These are phyloP conservation scores for Trissolcus basalis DNA, from an alignment of 1,140 invertebrate species.

Conservation along the genomic window DNA sequence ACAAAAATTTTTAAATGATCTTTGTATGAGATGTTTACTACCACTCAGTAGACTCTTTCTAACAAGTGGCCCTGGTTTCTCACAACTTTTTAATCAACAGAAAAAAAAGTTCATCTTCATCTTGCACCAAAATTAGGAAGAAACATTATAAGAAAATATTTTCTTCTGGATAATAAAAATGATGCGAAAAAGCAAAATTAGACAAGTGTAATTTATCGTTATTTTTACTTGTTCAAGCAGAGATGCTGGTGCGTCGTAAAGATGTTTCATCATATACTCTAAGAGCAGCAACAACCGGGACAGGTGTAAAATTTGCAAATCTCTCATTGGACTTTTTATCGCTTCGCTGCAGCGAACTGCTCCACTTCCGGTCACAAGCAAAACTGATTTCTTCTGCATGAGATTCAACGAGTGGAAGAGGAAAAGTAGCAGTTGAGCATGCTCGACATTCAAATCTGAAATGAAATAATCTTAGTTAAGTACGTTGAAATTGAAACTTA, in stretches of 20 bases:
- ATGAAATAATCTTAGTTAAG: no score
- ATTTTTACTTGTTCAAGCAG: constrained; percentile 84
- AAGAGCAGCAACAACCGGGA: constrained; percentile 91
- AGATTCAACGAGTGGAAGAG: constrained; percentile 95
- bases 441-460: constrained; percentile 95
- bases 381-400: constrained; percentile 96
- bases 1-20: no score
- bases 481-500: no score
- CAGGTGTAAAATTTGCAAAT: constrained; percentile 86
- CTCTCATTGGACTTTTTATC: constrained; percentile 79
- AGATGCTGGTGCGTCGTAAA: constrained; percentile 90
- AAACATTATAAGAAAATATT: constrained; percentile 1
- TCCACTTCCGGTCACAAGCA: constrained; percentile 86
- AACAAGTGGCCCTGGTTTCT: constrained; percentile 74
- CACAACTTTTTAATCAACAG: constrained; percentile 43
- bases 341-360: constrained; percentile 82
- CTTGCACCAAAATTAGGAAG: constrained; percentile 28
- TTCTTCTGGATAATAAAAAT: not conserved
- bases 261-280: constrained; percentile 95
- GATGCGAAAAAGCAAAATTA: no score
- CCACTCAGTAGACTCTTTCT: constrained; percentile 72
- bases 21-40: constrained; percentile 74
- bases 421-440: constrained; percentile 94
- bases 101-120: constrained; percentile 35
- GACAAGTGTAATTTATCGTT: constrained; percentile 1